Evolutionary conservation across 1,140 invertebrate genomes (phyloP).

Genomic region (Orius insidiosus): DNA sequence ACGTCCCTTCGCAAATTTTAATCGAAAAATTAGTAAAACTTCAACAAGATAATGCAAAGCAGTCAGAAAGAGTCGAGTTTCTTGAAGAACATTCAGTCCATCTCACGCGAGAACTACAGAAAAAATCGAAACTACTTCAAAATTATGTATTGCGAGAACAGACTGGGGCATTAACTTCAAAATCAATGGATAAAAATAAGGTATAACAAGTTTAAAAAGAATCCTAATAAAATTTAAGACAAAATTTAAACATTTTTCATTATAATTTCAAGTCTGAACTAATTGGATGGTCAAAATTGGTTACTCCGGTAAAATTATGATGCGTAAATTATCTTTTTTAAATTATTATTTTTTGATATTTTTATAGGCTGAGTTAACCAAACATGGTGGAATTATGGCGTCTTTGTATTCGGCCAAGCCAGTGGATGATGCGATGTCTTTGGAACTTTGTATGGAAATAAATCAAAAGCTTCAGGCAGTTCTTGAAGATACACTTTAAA

Average conservation of each 20-base stretch:
- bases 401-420: slow-evolving; percentile 58
- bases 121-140: slow-evolving; percentile 67
- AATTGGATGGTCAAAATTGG: slow-evolving; percentile 15
- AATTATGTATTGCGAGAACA: slow-evolving; percentile 50
- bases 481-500: slow-evolving; percentile 79
- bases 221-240: too few species aligned
- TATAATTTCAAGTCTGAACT: slow-evolving; percentile 14
- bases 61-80: slow-evolving; percentile 84
- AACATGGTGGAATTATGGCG: slow-evolving; percentile 73
- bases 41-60: slow-evolving; percentile 61
- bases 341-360: not conserved
- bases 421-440: slow-evolving; percentile 56
- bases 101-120: slow-evolving; percentile 65
- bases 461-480: slow-evolving; percentile 80
- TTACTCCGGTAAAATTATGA: slow-evolving; percentile 11
- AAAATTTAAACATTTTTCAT: not conserved
- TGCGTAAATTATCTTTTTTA: not conserved
- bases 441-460: slow-evolving; percentile 81
- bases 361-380: slow-evolving; percentile 50
- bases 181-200: slow-evolving; percentile 44
- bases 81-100: slow-evolving; percentile 70
- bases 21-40: slow-evolving; percentile 80
- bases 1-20: slow-evolving; percentile 45
- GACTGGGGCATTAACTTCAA: slow-evolving; percentile 47
- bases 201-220: too few species aligned